phyloP scores from a whole-genome alignment of 2,888 invertebrate species.

The Drepanosiphum platanoidis region DNA sequence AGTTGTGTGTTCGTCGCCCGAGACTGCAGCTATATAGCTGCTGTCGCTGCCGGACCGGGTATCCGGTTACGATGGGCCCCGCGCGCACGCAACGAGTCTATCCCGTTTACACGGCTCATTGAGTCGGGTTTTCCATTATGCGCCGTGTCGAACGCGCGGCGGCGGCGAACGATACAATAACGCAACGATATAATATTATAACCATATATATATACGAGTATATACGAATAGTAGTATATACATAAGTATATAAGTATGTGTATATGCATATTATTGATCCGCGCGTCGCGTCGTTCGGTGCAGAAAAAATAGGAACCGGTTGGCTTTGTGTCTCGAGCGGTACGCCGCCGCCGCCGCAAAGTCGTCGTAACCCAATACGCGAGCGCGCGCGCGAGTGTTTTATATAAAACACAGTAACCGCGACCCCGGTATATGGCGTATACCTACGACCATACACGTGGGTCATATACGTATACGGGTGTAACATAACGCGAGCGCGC shows the following conservation, averaged over 20 bases:
- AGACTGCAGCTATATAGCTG: background rate
- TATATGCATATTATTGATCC: background rate
- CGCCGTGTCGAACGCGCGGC: slow-evolving; percentile 12
- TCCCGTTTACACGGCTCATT: slow-evolving; percentile 60
- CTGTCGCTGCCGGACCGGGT: slow-evolving; percentile 24
- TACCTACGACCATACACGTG: no score
- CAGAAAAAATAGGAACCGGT: slow-evolving; percentile 49
- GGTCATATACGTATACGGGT: no score
- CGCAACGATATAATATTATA: slow-evolving; percentile 17
- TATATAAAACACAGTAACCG: no score
- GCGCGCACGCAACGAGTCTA: slow-evolving; percentile 57
- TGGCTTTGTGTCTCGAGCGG: slow-evolving; percentile 47
- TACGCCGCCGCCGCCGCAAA: slow-evolving; percentile 23
- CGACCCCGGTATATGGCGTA: no score
- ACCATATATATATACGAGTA: background rate
- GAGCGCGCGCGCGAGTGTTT: no score
- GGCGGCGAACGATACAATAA: background rate
- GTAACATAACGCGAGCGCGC: no score
- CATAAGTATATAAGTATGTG: no score
- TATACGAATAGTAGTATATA: no score
- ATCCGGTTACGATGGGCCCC: slow-evolving; percentile 32
- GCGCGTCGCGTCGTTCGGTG: slow-evolving; percentile 9
- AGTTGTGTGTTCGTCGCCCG: background rate
- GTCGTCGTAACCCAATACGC: slow-evolving; percentile 38
- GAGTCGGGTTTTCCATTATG: slow-evolving; percentile 51